Conservation (phyloP, 2,113 vertebrate genomes). For the Archocentrus centrarchus region DNA sequence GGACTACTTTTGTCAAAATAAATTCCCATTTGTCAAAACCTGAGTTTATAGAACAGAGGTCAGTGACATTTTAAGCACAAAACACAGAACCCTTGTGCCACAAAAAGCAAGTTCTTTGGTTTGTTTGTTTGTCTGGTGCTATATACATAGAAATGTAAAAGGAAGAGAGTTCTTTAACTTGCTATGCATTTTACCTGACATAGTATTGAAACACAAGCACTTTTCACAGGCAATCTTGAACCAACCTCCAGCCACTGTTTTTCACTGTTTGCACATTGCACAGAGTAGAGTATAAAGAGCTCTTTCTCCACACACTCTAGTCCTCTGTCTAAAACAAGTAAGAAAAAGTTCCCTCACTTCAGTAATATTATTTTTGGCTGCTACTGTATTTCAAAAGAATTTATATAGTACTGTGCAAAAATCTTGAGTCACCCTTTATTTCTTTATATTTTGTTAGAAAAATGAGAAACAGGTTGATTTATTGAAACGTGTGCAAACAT, state of each 20-base stretch:
- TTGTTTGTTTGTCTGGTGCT: too few relatives aligned
- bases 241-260: conserved; percentile 66
- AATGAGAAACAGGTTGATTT: neutral
- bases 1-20: neutral
- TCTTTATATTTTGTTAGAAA: neutral
- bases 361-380: conserved; percentile 58
- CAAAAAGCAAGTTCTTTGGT: neutral
- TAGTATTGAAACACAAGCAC: conserved; percentile 60
- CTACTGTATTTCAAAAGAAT: conserved; percentile 14
- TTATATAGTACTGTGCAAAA: conserved; percentile 6
- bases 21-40: neutral
- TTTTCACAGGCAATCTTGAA: conserved; percentile 80
- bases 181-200: conserved; percentile 53
- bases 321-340: conserved; percentile 44
- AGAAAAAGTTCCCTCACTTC: conserved; percentile 38
- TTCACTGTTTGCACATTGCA: conserved; percentile 73
- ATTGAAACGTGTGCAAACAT: neutral
- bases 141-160: neutral
- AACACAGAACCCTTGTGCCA: neutral
- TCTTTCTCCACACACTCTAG: conserved; percentile 64
- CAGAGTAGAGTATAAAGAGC: conserved; percentile 75
- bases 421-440: neutral
- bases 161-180: conserved; percentile 3
- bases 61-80: neutral
- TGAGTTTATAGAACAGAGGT: neutral